Evolutionary conservation across 2,888 invertebrate genomes (phyloP).

Genomic region (Incurvaria masculella): DNA sequence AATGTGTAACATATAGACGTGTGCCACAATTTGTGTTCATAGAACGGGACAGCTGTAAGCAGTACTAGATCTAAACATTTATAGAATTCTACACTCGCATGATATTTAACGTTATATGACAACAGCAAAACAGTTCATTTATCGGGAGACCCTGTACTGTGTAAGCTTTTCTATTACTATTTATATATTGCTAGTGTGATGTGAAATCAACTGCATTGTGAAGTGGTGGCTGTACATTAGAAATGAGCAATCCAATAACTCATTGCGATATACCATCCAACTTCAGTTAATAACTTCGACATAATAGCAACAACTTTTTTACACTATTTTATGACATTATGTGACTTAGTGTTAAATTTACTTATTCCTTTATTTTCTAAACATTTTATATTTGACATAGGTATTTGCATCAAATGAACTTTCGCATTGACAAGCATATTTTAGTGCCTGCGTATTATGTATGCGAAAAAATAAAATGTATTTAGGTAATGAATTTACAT

Average conservation of each 20-base stretch:
- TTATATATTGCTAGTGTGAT: conserved; percentile 2
- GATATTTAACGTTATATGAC: conserved; percentile 23
- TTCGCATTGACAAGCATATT: background rate
- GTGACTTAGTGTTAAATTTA: background rate
- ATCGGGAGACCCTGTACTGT: background rate
- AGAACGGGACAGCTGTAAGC: conserved; percentile 28
- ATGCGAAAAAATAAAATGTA: background rate
- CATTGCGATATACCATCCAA: background rate
- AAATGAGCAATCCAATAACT: no score
- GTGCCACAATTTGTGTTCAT: conserved; percentile 54
- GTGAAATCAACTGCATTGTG: background rate
- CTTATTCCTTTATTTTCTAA: background rate
- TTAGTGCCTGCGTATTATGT: background rate
- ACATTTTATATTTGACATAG: background rate
- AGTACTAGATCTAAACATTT: conserved; percentile 32
- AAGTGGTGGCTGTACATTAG: background rate
- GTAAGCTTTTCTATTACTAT: conserved; percentile 3
- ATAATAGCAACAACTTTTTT: background rate
- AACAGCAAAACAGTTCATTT: conserved; percentile 1
- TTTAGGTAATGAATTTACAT: background rate
- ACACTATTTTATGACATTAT: background rate
- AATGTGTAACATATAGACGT: conserved; percentile 36
- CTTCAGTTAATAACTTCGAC: background rate
- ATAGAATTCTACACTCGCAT: conserved; percentile 38
- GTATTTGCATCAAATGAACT: background rate